Evolutionary conservation across 2,113 vertebrate genomes (phyloP).

Genomic region (Chrysemys picta): DNA sequence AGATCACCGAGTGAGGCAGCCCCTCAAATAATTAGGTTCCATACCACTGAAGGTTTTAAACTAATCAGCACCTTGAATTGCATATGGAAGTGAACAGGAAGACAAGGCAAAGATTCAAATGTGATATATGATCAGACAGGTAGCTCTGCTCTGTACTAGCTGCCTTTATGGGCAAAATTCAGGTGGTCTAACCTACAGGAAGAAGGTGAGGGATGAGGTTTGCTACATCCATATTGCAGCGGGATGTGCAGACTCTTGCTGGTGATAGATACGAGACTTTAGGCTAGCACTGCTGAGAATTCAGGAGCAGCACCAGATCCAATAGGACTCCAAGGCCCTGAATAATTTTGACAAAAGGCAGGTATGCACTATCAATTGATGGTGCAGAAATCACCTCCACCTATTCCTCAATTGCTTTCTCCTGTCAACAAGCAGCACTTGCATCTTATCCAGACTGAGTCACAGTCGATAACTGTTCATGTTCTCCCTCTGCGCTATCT

Average conservation of each 20-base stretch:
- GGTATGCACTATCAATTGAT: no score
- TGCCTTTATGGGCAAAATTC: neutral
- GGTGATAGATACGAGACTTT: no score
- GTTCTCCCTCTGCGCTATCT: neutral
- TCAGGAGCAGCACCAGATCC: no score
- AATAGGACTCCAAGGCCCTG: no score
- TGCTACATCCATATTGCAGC: no score
- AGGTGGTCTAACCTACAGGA: neutral
- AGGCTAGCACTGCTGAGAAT: no score
- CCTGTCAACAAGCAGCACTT: neutral
- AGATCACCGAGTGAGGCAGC: fast-evolving
- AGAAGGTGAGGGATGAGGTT: neutral
- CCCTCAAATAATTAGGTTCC: neutral
- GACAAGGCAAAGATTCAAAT: neutral
- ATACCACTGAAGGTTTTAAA: fast-evolving
- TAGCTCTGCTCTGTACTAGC: neutral
- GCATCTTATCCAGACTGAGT: no score
- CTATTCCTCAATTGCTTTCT: neutral
- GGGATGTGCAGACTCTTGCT: no score
- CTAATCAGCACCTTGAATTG: neutral
- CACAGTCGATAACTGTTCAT: neutral
- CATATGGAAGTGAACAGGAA: neutral
- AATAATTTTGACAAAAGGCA: no score
- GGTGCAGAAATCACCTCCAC: neutral
- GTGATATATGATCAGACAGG: neutral